Conservation (phyloP, 1,140 invertebrate genomes). For the Andrena cerasifolii region DNA sequence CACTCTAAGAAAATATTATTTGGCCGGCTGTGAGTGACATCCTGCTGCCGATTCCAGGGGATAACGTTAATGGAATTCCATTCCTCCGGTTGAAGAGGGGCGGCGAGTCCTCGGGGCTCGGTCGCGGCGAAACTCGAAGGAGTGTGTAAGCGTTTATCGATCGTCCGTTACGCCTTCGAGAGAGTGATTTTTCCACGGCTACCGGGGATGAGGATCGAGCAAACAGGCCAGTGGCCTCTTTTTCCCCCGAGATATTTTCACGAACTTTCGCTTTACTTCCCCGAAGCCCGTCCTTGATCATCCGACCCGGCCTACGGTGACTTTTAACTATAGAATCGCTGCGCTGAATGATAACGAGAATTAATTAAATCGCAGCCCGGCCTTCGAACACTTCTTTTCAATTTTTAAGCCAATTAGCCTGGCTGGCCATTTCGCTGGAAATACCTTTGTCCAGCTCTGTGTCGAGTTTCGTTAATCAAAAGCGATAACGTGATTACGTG, state of each 20-base stretch:
- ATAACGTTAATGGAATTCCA: conserved; percentile 61
- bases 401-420: conserved; percentile 6
- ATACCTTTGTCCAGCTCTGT: background rate
- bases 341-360: conserved; percentile 34
- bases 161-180: conserved; percentile 40
- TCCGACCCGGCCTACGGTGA: background rate
- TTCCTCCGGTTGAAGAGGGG: conserved; percentile 6
- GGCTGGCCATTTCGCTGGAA: background rate
- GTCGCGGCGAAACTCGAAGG: conserved; percentile 1
- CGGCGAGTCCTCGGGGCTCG: conserved; percentile 2
- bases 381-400: conserved; percentile 2
- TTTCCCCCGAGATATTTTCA: conserved; percentile 25
- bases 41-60: conserved; percentile 23
- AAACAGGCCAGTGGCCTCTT: background rate
- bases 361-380: conserved; percentile 43
- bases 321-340: conserved; percentile 3
- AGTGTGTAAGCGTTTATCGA: conserved; percentile 50
- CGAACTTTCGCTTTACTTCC: conserved; percentile 32
- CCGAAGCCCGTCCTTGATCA: conserved; percentile 8
- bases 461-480: background rate
- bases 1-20: conserved; percentile 57
- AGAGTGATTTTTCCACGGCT: conserved; percentile 43
- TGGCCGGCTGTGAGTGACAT: conserved; percentile 50
- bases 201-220: conserved; percentile 1
- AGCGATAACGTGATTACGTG: background rate